phyloP scores from a whole-genome alignment of 2,113 vertebrate genomes.

The Dipodomys merriami region DNA sequence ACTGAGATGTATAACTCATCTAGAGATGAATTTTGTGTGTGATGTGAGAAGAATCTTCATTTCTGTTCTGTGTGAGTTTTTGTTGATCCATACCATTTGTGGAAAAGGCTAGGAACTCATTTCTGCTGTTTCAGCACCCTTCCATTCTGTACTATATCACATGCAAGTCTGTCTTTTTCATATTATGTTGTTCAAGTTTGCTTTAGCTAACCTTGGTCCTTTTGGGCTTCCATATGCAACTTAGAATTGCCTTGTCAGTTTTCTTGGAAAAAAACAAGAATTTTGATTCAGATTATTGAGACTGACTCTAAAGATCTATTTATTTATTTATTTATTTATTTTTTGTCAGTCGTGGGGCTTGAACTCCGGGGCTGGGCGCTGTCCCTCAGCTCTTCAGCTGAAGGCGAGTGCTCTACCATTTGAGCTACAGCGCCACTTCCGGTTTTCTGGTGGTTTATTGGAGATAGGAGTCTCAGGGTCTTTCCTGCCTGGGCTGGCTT shows the following conservation, averaged over 20 bases:
- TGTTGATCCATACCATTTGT: neutral
- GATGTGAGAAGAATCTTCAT: neutral
- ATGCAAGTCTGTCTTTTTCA: neutral
- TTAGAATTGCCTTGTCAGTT: neutral
- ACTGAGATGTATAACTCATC: neutral
- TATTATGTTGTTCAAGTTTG: neutral
- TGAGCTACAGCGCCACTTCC: too few species aligned
- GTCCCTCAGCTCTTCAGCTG: too few species aligned
- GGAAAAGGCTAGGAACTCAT: too few species aligned
- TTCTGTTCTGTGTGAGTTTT: neutral
- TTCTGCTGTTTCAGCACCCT: neutral
- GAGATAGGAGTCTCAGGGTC: too few species aligned
- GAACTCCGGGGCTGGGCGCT: too few species aligned
- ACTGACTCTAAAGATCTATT: neutral
- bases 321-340: too few species aligned
- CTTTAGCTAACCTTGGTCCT: neutral
- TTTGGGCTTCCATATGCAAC: neutral
- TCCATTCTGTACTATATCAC: neutral
- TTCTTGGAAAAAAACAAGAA: neutral
- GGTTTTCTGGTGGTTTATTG: too few species aligned
- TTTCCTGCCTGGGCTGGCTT: too few species aligned
- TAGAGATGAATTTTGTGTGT: neutral
- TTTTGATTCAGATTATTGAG: neutral
- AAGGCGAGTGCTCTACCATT: too few species aligned
- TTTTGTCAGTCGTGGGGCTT: too few species aligned